phyloP scores from a whole-genome alignment of 2,888 invertebrate genomes.

The Frankliniella fusca region DNA sequence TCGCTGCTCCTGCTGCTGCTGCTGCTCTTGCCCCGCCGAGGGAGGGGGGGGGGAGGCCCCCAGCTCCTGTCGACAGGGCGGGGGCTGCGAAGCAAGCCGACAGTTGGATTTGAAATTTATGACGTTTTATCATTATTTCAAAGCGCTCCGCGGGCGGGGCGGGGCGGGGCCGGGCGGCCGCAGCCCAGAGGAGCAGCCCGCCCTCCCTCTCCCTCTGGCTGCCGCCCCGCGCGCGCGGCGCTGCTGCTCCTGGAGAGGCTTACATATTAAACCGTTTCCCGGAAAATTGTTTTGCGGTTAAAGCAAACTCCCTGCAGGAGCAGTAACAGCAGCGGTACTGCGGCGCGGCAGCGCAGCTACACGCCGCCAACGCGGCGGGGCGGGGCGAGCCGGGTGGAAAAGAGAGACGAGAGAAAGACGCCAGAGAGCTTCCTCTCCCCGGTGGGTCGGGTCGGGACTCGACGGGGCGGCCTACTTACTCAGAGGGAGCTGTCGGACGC shows the following conservation, averaged over 20 bases:
- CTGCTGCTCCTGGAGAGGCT: neutral
- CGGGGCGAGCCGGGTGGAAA: too few relatives aligned
- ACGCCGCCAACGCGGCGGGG: too few relatives aligned
- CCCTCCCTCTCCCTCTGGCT: neutral
- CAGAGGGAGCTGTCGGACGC: neutral
- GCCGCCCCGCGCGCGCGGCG: neutral
- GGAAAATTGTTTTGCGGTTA: conserved; percentile 25
- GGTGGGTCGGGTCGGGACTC: too few relatives aligned
- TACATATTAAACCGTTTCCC: conserved; percentile 26
- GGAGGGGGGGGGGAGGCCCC: too few relatives aligned
- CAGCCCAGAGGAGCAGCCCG: neutral
- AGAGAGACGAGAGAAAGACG: too few relatives aligned
- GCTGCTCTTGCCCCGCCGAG: too few relatives aligned
- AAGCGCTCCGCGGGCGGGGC: neutral
- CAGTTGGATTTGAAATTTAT: conserved; percentile 9
- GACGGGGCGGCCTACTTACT: too few relatives aligned
- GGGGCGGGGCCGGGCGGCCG: neutral
- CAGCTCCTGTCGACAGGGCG: too few relatives aligned
- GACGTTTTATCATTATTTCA: conserved; percentile 25
- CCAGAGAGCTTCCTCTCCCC: too few relatives aligned
- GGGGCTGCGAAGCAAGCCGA: neutral
- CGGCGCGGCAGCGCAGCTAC: neutral
- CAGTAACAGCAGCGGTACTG: neutral
- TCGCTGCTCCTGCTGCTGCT: too few relatives aligned
- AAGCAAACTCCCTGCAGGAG: neutral